Conservation (phyloP, 2,113 vertebrate genomes). For the Chaenocephalus aceratus region DNA sequence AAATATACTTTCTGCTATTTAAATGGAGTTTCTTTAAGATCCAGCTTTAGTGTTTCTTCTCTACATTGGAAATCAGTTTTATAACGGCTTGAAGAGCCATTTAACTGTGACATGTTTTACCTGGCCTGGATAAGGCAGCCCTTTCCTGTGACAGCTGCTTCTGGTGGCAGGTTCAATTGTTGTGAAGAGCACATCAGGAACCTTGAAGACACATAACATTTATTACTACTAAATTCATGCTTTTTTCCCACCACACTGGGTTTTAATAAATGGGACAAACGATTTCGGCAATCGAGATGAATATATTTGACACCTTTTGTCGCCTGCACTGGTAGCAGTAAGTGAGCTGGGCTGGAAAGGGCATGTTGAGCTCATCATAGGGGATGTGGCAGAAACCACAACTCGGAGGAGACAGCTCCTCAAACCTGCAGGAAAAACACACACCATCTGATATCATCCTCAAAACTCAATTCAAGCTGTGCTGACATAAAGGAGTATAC, state of each 20-base stretch:
- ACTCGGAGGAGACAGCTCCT: constrained; percentile 88
- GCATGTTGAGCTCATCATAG: constrained; percentile 98
- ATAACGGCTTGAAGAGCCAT: background rate
- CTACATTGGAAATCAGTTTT: background rate
- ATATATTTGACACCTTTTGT: constrained; percentile 88
- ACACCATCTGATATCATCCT: constrained; percentile 6
- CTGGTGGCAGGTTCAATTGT: constrained; percentile 92
- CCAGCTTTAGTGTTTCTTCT: background rate
- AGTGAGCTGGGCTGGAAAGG: constrained; percentile 96
- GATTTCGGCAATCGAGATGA: background rate
- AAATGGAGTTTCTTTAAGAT: background rate
- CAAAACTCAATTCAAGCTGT: background rate
- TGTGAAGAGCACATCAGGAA: constrained; percentile 95
- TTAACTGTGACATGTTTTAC: constrained; percentile 69
- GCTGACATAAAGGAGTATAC: background rate
- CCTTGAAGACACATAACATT: constrained; percentile 73
- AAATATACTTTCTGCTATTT: background rate
- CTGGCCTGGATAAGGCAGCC: constrained; percentile 96
- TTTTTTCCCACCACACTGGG: background rate
- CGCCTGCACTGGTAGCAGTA: constrained; percentile 93
- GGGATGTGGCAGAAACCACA: constrained; percentile 98
- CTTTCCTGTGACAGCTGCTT: constrained; percentile 90
- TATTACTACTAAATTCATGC: background rate
- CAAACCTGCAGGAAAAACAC: constrained; percentile 84
- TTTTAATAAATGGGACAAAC: background rate